A percentile compares a stretch with the other conserved stretches of the same genome.
These are phyloP conservation scores for Malaclemys terrapin DNA, from an alignment of 2,113 vertebrate species.

Conservation along the genomic window DNA sequence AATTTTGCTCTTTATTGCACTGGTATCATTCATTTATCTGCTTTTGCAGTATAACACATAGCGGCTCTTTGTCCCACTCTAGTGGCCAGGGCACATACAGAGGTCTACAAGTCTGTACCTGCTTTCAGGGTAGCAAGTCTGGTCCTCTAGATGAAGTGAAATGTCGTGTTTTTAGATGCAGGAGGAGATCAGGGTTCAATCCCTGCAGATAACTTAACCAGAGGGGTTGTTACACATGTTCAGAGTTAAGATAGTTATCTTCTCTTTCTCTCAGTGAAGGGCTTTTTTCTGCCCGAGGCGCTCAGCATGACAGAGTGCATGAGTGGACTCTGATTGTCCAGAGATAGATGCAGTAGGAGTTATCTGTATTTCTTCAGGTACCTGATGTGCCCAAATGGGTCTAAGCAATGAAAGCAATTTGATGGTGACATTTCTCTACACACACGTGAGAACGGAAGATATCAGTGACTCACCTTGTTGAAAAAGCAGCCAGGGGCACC, in stretches of 20 bases:
- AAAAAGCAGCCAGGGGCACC: not conserved
- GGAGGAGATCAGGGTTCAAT: not conserved
- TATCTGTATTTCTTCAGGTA: not conserved
- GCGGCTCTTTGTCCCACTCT: not conserved
- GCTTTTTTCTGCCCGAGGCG: not conserved
- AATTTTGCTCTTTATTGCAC: not conserved
- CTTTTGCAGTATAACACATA: not conserved
- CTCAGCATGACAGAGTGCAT: not conserved
- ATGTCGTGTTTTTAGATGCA: not conserved
- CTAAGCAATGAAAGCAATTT: not conserved
- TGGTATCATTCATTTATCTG: not conserved
- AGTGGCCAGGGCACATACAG: not conserved
- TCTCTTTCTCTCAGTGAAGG: not conserved
- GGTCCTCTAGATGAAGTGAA: not conserved
- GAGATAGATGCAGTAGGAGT: not conserved
- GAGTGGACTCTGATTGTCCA: not conserved
- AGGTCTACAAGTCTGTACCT: not conserved
- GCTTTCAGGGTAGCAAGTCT: not conserved
- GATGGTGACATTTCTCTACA: not conserved
- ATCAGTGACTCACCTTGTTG: not conserved
- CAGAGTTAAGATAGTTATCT: not conserved
- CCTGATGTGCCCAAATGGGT: not conserved
- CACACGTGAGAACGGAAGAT: not conserved
- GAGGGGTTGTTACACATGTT: not conserved
- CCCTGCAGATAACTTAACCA: not conserved